Evolutionary conservation across 2,113 vertebrate species (phyloP), one percentile per base, ranked within the genome.

Genomic region (Columba janthina): DNA sequence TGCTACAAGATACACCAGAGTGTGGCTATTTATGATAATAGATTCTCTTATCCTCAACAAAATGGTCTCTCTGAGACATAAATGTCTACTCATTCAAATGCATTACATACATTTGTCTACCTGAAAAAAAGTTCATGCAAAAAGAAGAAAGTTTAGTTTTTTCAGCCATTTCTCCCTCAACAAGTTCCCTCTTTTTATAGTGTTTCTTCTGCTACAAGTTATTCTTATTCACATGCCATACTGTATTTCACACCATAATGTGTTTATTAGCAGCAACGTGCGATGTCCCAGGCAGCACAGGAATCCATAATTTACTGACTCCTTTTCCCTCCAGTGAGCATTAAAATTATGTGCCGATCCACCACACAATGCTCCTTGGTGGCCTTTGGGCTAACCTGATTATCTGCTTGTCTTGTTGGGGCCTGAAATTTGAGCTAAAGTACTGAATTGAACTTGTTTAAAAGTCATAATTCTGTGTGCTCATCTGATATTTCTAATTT

Each of bases 151-250:
- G 72, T 2, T 91, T 86, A 16, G 5, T 5, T 78, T 58, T 92
- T 50, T 18, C 26, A 88, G 44, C 17, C 4, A 25, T 91, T 91
- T 85, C 50, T 85, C 36, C 50, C n/a, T 75, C 76, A 74, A 67
- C 57, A 82, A 13, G 50, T 87, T 81, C 40, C 29, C 7, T 87
- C 93, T 95, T 97, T 95, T 96, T 94, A 96, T 85, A 94, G 71
- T 42, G 18, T 85, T 83, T 93, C 83, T 93, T 88, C 82, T 86
- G 67, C 60, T 94, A 51, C 32, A 38, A 89, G 89, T 82, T 95
- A 76, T 94, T 92, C 87, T 85, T 91, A 95, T 96, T 94, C 78
- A 2, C 74, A 44, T 15, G 2, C 62, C 7, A 3, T 46, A 16
- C 53, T 0, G 1, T 85, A 94, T 85, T 94, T 97, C 94, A 89